These are phyloP conservation scores for Burhinus oedicnemus DNA, from an alignment of 2,113 vertebrate genomes.

Conservation along the genomic window DNA sequence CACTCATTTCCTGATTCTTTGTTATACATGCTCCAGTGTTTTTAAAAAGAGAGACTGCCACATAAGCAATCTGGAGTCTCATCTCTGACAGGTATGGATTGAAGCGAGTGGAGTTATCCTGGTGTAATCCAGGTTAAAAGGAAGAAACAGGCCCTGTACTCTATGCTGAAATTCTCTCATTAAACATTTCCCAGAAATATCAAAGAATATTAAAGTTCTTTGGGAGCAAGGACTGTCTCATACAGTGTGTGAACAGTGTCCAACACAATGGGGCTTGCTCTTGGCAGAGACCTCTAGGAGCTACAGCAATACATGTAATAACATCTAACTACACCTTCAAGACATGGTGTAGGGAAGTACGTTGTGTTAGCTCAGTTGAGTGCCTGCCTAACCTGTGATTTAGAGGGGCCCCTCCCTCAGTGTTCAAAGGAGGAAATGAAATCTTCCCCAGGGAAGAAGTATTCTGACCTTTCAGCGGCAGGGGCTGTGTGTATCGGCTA, in stretches of 20 bases:
- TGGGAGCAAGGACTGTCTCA: slow-evolving; percentile 59
- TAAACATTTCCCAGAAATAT: slow-evolving; percentile 48
- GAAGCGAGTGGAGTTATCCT: neutral
- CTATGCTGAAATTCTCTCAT: slow-evolving; percentile 6
- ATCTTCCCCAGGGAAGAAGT: slow-evolving; percentile 59
- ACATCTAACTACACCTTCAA: slow-evolving; percentile 60
- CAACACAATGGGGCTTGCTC: slow-evolving; percentile 53
- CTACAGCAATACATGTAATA: slow-evolving; percentile 46
- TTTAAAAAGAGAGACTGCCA: neutral
- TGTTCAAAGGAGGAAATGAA: slow-evolving; percentile 54
- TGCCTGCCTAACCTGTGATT: slow-evolving; percentile 62
- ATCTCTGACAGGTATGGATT: neutral
- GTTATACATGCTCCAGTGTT: neutral
- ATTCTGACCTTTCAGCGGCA: neutral
- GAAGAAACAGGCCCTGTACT: neutral
- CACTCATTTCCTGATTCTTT: slow-evolving; percentile 39
- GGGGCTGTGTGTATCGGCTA: neutral
- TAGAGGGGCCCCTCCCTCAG: slow-evolving; percentile 56
- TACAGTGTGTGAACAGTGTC: slow-evolving; percentile 29
- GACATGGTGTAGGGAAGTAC: slow-evolving; percentile 48
- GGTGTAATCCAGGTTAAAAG: slow-evolving; percentile 12
- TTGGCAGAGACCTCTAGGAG: slow-evolving; percentile 55
- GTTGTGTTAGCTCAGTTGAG: slow-evolving; percentile 17
- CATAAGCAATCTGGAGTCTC: neutral
- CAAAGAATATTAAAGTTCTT: slow-evolving; percentile 54